These are phyloP conservation scores for Porites lutea DNA, from an alignment of 64 coral and sea anemone species.

Conservation along the genomic window DNA sequence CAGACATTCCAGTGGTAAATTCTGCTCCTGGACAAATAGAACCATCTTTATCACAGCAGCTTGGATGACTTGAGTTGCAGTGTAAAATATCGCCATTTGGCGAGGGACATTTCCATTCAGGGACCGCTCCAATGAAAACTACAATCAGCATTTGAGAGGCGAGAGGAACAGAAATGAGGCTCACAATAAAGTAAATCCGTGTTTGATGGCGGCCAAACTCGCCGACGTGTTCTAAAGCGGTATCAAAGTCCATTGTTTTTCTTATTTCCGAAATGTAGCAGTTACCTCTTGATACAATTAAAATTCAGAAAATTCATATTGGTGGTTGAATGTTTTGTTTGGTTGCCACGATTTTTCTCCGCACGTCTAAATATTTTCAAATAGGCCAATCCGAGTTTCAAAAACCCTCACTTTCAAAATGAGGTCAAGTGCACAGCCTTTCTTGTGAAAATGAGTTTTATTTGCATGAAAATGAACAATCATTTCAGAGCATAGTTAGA, in stretches of 20 bases:
- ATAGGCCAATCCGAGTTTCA: too few species aligned
- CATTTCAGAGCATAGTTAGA: too few species aligned
- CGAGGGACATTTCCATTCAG: conserved; percentile 76
- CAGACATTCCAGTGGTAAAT: conserved; percentile 63
- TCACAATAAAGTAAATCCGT: conserved; percentile 61
- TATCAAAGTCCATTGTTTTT: conserved; percentile 80
- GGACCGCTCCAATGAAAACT: conserved; percentile 80
- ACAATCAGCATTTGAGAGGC: conserved; percentile 77
- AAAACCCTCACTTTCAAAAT: too few species aligned
- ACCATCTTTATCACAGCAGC: conserved; percentile 63
- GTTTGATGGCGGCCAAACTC: conserved; percentile 89
- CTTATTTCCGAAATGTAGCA: too few species aligned
- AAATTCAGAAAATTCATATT: too few species aligned
- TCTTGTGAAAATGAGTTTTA: too few species aligned
- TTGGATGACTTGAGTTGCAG: neutral
- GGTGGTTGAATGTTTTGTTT: too few species aligned
- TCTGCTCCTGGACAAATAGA: conserved; percentile 65
- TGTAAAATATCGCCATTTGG: neutral
- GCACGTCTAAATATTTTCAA: too few species aligned
- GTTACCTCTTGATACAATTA: too few species aligned
- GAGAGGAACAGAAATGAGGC: conserved; percentile 56
- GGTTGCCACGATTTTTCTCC: too few species aligned
- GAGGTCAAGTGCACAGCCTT: too few species aligned
- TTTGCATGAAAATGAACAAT: too few species aligned
- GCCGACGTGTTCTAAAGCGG: conserved; percentile 67